Evolutionary conservation across 1,140 invertebrate genomes (phyloP), one percentile per base, ranked within the genome.

Genomic region (Hylyphantes graminicola): DNA sequence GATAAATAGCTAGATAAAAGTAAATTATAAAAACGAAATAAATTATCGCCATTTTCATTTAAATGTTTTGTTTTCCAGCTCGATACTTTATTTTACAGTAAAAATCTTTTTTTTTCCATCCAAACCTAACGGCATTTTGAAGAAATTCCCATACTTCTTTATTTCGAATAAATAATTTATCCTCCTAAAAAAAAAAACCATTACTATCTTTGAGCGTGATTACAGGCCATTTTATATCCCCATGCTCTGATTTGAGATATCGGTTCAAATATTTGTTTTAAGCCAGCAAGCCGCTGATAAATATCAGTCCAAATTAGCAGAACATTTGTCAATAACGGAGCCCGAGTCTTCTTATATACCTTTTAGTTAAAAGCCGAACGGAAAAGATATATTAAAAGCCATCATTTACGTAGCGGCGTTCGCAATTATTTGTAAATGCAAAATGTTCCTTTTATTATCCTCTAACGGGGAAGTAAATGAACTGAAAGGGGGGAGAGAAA

Each of bases 241-340:
- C 59, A 0, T 74, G 54, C 51, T 50, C 79, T 74, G 80, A 83
- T 83, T 83, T 65, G 70, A 83, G 80, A 74, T 83, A 83, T 83
- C 61, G 80, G 80, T 55, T 75, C 72, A 83, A 83, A 83, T 83
- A 83, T 83, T 83, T 83, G 80, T 83, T 83, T 83, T 83, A 83
- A 35, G 35, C 35, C 35, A 5, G 59, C 72, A 13, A 7, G 2
- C 50, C 17, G 80, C 70, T 70, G 80, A 83, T 75, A 83, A 83
- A 83, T 83, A 83, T 83, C 80, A 55, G 80, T 83, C 50, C 67
- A 74, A 83, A 83, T 83, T 75, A 74, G 72, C 72, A 59, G 61
- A 51, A 61, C 72, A 75, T 83, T 83, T 83, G 70, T 83, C 80
- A 83, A 83, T 83, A 83, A 83, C 75, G 68, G 72, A 83, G 80